A percentile compares a stretch with the other conserved stretches of the same genome.
Evolutionary conservation across 2,113 vertebrate genomes (phyloP).

Genomic region (Scomber colias): DNA sequence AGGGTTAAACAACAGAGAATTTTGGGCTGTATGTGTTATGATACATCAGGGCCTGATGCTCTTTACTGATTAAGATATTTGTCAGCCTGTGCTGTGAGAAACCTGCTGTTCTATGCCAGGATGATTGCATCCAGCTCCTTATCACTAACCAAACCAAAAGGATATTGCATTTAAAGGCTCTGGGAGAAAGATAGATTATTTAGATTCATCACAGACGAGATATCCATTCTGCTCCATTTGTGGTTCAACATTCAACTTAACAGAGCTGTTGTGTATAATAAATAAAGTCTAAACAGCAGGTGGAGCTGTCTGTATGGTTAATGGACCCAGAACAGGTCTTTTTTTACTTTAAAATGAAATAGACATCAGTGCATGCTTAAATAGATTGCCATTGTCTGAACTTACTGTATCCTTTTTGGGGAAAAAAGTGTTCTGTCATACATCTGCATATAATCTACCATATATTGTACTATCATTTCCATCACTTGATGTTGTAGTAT

Average conservation of each 20-base stretch:
- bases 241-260: conserved; percentile 37
- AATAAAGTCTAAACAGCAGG: conserved; percentile 69
- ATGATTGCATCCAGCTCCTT: conserved; percentile 14
- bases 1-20: conserved; percentile 54
- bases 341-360: neutral
- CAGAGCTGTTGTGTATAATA: conserved; percentile 31
- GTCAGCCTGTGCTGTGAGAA: conserved; percentile 13
- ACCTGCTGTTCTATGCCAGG: neutral
- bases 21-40: conserved; percentile 31
- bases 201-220: conserved; percentile 39
- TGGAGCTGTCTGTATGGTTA: conserved; percentile 68
- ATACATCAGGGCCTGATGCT: conserved; percentile 43
- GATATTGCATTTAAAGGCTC: conserved; percentile 27
- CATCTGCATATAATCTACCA: neutral
- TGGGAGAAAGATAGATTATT: conserved; percentile 38
- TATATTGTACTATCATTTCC: neutral
- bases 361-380: conserved; percentile 3
- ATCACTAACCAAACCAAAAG: neutral
- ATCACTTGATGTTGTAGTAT: neutral
- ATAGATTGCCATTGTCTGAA: conserved; percentile 12
- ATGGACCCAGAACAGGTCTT: conserved; percentile 37
- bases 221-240: conserved; percentile 60
- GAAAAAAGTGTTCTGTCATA: neutral
- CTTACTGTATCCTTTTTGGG: neutral
- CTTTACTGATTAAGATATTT: conserved; percentile 52